phyloP scores from a whole-genome alignment of 92 coral and sea anemone species.

The Zoanthus sansibaricus region DNA sequence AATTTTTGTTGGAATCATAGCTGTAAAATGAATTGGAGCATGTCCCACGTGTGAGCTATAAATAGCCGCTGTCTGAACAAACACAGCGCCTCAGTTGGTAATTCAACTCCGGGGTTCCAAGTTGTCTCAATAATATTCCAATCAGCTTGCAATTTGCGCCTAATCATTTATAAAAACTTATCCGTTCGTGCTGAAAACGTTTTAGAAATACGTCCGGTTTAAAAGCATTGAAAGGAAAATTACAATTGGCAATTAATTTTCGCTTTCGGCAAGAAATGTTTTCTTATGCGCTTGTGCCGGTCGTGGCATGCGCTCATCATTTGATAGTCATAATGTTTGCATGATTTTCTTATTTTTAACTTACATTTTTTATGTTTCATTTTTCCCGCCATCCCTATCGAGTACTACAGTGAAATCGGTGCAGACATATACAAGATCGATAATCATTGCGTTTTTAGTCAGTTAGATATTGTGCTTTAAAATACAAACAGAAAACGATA shows the following conservation, averaged over 20 bases:
- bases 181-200: not conserved
- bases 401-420: not conserved
- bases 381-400: constrained; percentile 4
- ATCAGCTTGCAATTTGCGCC: constrained; percentile 18
- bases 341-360: not conserved
- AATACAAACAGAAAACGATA: not conserved
- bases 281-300: not conserved
- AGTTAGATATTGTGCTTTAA: not conserved
- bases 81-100: too few species aligned
- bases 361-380: not conserved
- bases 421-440: not conserved
- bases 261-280: not conserved
- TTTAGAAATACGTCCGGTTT: constrained; percentile 6
- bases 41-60: too few species aligned
- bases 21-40: too few species aligned
- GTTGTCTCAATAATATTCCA: not conserved
- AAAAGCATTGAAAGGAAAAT: not conserved
- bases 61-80: too few species aligned
- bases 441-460: not conserved
- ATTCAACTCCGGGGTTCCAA: too few species aligned
- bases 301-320: not conserved
- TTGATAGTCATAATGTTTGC: not conserved
- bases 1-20: too few species aligned
- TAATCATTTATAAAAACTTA: not conserved
- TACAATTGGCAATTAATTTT: not conserved